A percentile compares a stretch with the other conserved stretches of the same genome.
Conservation (phyloP, 2,797 vertebrate genomes). For the Acanthornis magna region DNA sequence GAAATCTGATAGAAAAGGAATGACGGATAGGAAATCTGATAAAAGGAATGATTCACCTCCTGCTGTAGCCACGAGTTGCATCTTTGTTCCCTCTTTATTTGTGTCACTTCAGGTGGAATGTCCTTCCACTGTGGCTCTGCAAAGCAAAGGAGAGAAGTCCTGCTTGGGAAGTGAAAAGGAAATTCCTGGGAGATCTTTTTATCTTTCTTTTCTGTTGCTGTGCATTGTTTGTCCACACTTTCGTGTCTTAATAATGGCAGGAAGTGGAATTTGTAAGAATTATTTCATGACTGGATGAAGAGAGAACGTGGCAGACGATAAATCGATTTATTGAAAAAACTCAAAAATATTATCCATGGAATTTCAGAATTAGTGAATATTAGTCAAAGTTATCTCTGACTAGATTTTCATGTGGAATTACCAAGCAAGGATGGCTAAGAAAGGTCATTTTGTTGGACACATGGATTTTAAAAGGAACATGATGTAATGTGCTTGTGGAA, state of each 20-base stretch:
- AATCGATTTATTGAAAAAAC: background rate
- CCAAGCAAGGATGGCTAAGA: background rate
- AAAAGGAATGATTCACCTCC: background rate
- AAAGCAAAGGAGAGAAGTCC: background rate
- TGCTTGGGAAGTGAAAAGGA: background rate
- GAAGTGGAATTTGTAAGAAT: background rate
- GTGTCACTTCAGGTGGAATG: background rate
- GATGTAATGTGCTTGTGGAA: background rate
- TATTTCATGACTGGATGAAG: background rate
- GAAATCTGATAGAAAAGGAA: background rate
- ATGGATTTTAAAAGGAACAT: background rate
- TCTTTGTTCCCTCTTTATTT: background rate
- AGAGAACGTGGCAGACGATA: fast-evolving
- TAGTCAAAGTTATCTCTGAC: background rate
- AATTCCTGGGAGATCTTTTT: background rate
- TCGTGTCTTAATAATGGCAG: background rate
- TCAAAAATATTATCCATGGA: background rate
- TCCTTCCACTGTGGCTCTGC: background rate
- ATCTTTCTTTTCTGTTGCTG: background rate
- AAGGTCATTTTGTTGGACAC: fast-evolving
- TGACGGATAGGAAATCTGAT: background rate
- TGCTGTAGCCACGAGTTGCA: background rate
- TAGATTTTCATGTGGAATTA: background rate
- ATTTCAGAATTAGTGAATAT: background rate
- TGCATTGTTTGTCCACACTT: fast-evolving